phyloP scores from a whole-genome alignment of 2,888 invertebrate species.

The Petrophora chlorosata region DNA sequence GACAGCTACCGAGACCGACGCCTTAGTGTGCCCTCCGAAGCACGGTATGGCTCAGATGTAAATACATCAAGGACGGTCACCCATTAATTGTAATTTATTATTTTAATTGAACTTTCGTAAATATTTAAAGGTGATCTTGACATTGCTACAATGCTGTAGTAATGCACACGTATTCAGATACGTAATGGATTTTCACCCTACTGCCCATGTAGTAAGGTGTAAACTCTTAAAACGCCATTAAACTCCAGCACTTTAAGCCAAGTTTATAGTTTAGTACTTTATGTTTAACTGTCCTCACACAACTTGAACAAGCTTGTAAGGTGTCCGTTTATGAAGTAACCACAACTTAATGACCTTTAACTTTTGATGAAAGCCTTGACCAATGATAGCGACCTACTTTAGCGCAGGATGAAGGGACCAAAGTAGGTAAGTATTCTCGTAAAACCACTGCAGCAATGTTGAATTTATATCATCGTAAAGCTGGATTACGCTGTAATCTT shows the following conservation, averaged over 20 bases:
- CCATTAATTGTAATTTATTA: no score
- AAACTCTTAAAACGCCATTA: conserved; percentile 4
- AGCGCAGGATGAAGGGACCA: conserved; percentile 47
- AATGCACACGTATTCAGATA: not conserved
- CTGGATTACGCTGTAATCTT: conserved; percentile 64
- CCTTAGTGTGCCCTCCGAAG: no score
- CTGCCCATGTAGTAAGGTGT: not conserved
- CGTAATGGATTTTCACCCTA: not conserved
- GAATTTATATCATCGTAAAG: conserved; percentile 65
- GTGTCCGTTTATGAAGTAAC: conserved; percentile 1
- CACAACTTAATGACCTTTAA: conserved; percentile 32
- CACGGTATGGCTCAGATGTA: no score
- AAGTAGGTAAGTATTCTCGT: conserved; percentile 50
- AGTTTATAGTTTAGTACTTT: no score
- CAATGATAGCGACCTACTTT: conserved; percentile 57
- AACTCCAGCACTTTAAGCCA: not conserved
- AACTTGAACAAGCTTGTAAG: conserved; percentile 3
- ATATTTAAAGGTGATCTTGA: no score
- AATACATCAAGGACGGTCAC: no score
- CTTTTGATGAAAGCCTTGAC: conserved; percentile 42
- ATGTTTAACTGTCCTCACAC: not conserved
- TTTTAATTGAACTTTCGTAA: no score
- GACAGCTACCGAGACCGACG: no score
- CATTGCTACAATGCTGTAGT: no score
- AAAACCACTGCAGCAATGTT: conserved; percentile 62